phyloP scores from a whole-genome alignment of 2,113 vertebrate genomes.

The Anguilla rostrata region DNA sequence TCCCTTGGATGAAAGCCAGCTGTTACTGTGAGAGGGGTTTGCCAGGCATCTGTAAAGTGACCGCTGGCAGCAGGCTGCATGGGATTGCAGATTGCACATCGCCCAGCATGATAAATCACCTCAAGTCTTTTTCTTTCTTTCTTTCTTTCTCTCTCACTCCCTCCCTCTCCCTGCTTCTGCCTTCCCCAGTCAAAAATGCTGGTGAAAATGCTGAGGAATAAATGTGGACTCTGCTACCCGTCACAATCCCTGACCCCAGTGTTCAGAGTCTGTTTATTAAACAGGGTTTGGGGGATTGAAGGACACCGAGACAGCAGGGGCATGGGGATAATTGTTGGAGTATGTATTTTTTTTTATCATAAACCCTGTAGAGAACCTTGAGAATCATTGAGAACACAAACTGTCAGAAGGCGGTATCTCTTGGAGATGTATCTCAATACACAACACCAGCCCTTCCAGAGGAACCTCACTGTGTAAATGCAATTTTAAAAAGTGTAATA shows the following conservation, averaged over 20 bases:
- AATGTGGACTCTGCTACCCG: constrained; percentile 34
- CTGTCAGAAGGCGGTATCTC: neutral
- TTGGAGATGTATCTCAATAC: neutral
- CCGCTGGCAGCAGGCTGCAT: constrained; percentile 62
- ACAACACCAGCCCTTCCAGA: neutral
- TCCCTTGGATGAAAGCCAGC: constrained; percentile 61
- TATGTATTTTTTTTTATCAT: neutral
- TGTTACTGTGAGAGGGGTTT: constrained; percentile 55
- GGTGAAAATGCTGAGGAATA: neutral
- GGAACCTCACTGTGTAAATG: neutral
- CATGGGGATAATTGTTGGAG: neutral
- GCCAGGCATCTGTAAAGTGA: constrained; percentile 70
- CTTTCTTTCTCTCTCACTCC: constrained; percentile 14
- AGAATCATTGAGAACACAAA: constrained; percentile 7
- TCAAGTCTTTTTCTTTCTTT: constrained; percentile 43
- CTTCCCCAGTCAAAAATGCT: neutral
- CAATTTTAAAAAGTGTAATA: neutral
- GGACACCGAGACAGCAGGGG: constrained; percentile 1
- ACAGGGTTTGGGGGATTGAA: constrained; percentile 40
- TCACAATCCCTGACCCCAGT: constrained; percentile 37
- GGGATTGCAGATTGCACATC: constrained; percentile 65
- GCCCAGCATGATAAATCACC: constrained; percentile 67
- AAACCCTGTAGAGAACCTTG: neutral
- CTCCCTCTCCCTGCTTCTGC: constrained; percentile 41
- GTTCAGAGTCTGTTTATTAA: constrained; percentile 46